Evolutionary conservation across 2,113 vertebrate species (phyloP).

Genomic region (Pedetes capensis): DNA sequence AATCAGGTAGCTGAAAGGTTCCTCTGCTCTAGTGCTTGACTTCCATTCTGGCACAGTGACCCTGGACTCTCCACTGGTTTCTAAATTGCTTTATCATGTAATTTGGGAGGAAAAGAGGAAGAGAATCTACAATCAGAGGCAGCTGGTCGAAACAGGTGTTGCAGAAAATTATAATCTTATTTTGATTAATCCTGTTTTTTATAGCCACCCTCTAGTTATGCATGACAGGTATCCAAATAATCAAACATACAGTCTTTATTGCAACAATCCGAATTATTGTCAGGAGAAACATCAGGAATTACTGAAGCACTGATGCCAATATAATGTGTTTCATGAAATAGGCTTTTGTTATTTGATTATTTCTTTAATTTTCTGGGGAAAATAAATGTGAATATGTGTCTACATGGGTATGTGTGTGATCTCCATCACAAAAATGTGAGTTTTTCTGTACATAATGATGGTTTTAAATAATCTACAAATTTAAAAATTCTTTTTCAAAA

Average conservation of each 20-base stretch:
- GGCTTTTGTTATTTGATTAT: slow-evolving; percentile 59
- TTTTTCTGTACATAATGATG: not conserved
- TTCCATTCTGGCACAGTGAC: slow-evolving; percentile 65
- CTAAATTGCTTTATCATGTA: slow-evolving; percentile 77
- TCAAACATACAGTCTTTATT: slow-evolving; percentile 74
- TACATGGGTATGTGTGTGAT: not conserved
- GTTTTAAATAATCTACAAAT: not conserved
- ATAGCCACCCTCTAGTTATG: slow-evolving; percentile 73
- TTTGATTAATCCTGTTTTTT: slow-evolving; percentile 83
- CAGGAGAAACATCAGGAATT: slow-evolving; percentile 78
- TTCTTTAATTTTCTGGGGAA: slow-evolving; percentile 39
- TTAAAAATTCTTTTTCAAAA: slow-evolving; percentile 6
- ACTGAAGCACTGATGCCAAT: slow-evolving; percentile 62
- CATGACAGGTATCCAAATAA: slow-evolving; percentile 81
- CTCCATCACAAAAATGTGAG: not conserved
- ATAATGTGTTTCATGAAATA: slow-evolving; percentile 66
- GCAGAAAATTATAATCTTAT: slow-evolving; percentile 83
- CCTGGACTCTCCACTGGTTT: slow-evolving; percentile 68
- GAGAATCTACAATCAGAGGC: slow-evolving; percentile 76
- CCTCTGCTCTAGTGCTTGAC: slow-evolving; percentile 60
- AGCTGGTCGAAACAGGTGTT: slow-evolving; percentile 84
- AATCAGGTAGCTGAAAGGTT: slow-evolving; percentile 61
- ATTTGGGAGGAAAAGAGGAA: slow-evolving; percentile 80
- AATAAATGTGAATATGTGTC: not conserved
- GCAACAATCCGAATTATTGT: slow-evolving; percentile 75